A percentile compares a stretch with the other conserved stretches of the same genome.
Conservation (phyloP, 2,888 invertebrate genomes). For the Anaspis maculata region DNA sequence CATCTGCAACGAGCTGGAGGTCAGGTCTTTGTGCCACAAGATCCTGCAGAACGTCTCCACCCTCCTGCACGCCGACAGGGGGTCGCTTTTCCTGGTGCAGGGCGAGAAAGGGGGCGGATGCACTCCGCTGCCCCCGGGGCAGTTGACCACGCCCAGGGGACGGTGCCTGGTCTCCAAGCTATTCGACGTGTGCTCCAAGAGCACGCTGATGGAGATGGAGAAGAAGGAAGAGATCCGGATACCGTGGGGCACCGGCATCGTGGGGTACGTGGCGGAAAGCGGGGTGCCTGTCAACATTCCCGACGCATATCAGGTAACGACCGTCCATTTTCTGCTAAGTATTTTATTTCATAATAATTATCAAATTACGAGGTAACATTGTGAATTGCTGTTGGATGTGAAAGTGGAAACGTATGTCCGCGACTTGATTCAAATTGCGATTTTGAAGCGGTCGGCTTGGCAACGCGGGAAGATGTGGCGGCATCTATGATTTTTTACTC, state of each 20-base stretch:
- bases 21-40: constrained; percentile 89
- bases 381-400: no score
- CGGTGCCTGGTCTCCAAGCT: constrained; percentile 86
- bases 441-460: no score
- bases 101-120: constrained; percentile 47
- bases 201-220: constrained; percentile 87
- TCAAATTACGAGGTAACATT: no score
- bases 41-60: constrained; percentile 92
- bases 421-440: no score
- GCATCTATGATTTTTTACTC: no score
- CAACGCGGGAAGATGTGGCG: no score
- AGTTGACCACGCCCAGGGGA: constrained; percentile 34
- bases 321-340: no score
- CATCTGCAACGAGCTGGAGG: constrained; percentile 92
- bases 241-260: constrained; percentile 93
- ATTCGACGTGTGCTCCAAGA: constrained; percentile 90
- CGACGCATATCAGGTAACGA: constrained; percentile 86
- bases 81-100: constrained; percentile 86
- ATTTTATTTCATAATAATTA: no score
- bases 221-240: constrained; percentile 87
- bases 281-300: constrained; percentile 92
- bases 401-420: no score
- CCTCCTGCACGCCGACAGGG: constrained; percentile 83
- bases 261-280: constrained; percentile 88
- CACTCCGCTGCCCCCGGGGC: constrained; percentile 35